phyloP scores from a whole-genome alignment of 2,113 vertebrate species.

The Stercorarius parasiticus region DNA sequence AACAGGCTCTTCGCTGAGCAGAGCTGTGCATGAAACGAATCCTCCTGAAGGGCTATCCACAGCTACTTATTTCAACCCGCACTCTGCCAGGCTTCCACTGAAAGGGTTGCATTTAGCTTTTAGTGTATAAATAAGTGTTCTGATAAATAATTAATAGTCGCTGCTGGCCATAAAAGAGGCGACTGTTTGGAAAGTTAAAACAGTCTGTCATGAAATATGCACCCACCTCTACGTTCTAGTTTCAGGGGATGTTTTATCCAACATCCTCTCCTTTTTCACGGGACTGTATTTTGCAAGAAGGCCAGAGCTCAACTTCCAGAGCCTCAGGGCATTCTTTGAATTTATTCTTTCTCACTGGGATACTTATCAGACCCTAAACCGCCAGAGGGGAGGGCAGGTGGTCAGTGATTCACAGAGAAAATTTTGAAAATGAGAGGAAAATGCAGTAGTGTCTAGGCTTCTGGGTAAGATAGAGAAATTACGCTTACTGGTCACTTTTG shows the following conservation, averaged over 20 bases:
- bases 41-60: not conserved
- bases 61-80: not conserved
- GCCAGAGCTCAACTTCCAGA: not conserved
- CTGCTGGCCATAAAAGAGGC: conserved; percentile 40
- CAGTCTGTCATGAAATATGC: conserved; percentile 33
- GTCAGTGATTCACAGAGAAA: not conserved
- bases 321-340: not conserved
- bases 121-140: conserved; percentile 57
- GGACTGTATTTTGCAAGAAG: not conserved
- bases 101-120: conserved; percentile 55
- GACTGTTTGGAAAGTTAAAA: conserved; percentile 47
- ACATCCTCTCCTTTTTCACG: not conserved
- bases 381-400: not conserved
- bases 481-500: not conserved
- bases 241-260: conserved; percentile 6
- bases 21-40: not conserved
- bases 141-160: conserved; percentile 57
- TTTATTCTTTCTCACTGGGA: not conserved
- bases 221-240: conserved; percentile 7
- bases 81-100: conserved; percentile 5
- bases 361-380: not conserved
- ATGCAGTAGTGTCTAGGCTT: not conserved
- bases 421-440: not conserved
- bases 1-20: not conserved
- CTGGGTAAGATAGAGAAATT: not conserved